Conservation (phyloP, 2,113 vertebrate genomes). For the Syrrhaptes paradoxus region DNA sequence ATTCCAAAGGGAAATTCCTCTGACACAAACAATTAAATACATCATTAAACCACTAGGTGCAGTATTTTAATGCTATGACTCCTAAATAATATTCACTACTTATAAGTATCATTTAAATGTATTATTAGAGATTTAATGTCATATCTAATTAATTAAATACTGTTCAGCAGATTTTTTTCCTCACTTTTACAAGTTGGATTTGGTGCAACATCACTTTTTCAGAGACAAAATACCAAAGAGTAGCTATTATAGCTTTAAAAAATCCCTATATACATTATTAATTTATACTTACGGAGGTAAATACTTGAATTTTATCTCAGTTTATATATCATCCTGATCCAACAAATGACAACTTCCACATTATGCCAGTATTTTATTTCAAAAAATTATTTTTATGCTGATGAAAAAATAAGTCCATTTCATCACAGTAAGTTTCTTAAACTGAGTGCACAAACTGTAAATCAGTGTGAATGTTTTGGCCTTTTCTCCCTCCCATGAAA, state of each 20-base stretch:
- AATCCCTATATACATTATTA: not conserved
- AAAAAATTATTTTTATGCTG: not conserved
- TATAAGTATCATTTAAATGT: not conserved
- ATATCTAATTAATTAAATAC: not conserved
- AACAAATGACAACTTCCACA: not conserved
- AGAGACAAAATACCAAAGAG: not conserved
- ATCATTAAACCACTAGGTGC: not conserved
- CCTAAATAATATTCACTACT: not conserved
- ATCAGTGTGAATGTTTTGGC: not conserved
- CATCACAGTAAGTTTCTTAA: not conserved
- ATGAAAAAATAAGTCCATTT: not conserved
- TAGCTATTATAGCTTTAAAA: not conserved
- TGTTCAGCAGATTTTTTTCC: not conserved
- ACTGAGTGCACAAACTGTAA: constrained; percentile 21
- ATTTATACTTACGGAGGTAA: constrained; percentile 21
- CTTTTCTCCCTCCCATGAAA: constrained; percentile 39
- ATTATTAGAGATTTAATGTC: not conserved
- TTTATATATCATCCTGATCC: not conserved
- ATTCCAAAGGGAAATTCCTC: not conserved
- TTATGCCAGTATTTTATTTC: not conserved
- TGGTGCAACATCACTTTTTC: not conserved
- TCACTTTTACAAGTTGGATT: not conserved
- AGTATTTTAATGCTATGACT: not conserved
- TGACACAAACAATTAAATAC: not conserved
- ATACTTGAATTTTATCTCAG: not conserved